A percentile compares a stretch with the other conserved stretches of the same genome.
Conservation (phyloP, 1,140 invertebrate genomes). For the Gonatopus flavifemur region DNA sequence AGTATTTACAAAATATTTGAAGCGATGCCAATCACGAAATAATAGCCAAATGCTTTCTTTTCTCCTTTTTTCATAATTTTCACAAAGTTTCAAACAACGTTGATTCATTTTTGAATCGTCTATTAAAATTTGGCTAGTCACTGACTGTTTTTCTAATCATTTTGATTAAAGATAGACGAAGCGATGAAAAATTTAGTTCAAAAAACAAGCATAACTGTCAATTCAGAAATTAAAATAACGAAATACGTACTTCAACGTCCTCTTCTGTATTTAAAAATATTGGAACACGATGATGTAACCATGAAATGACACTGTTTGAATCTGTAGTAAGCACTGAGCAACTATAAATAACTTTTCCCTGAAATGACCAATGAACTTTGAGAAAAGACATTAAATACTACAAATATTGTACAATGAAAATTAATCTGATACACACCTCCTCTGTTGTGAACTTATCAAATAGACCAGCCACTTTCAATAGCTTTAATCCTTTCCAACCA, state of each 20-base stretch:
- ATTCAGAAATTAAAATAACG: slow-evolving; percentile 2
- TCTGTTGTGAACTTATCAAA: slow-evolving; percentile 71
- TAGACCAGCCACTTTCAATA: slow-evolving; percentile 77
- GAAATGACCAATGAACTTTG: slow-evolving; percentile 18
- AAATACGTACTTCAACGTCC: slow-evolving; percentile 64
- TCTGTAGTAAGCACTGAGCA: slow-evolving; percentile 80
- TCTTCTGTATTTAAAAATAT: slow-evolving; percentile 71
- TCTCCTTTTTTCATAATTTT: too few species aligned
- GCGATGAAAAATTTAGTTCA: slow-evolving; percentile 4
- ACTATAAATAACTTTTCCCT: slow-evolving; percentile 67
- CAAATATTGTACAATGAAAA: slow-evolving; percentile 12
- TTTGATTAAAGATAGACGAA: too few species aligned
- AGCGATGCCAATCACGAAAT: too few species aligned
- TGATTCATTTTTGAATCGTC: too few species aligned
- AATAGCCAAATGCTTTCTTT: too few species aligned
- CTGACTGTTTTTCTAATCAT: too few species aligned
- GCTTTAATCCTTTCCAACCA: slow-evolving; percentile 65
- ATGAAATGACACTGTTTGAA: slow-evolving; percentile 68
- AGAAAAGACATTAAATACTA: slow-evolving; percentile 1
- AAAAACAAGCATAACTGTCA: slow-evolving; percentile 2
- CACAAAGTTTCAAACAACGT: too few species aligned
- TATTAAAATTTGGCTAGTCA: too few species aligned
- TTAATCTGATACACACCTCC: slow-evolving; percentile 29
- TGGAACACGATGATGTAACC: slow-evolving; percentile 81
- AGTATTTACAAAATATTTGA: too few species aligned